A percentile compares a stretch with the other conserved stretches of the same genome.
Evolutionary conservation across 2,888 invertebrate species (phyloP).

Genomic region (Cantharis lateralis): DNA sequence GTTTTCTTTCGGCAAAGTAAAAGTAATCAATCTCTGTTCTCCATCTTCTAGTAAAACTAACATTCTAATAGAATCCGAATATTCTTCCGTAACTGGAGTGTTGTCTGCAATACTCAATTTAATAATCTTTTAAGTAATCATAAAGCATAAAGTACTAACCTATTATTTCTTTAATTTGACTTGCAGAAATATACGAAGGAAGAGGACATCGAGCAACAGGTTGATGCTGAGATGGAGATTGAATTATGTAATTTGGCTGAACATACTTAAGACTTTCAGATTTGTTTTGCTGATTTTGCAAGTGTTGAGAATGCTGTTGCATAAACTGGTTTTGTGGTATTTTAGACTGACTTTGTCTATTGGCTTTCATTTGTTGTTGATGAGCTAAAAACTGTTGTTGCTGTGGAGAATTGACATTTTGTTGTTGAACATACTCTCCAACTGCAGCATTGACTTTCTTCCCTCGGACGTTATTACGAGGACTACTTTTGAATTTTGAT

Average conservation of each 20-base stretch:
- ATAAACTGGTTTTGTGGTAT: constrained; percentile 53
- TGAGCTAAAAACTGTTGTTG: background rate
- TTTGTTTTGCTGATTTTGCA: constrained; percentile 38
- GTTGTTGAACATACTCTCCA: background rate
- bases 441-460: background rate
- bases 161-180: constrained; percentile 51
- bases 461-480: background rate
- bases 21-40: constrained; percentile 81
- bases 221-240: constrained; percentile 34
- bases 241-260: constrained; percentile 38
- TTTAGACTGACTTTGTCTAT: constrained; percentile 30
- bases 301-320: constrained; percentile 62
- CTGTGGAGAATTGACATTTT: background rate
- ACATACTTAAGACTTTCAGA: constrained; percentile 40
- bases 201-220: constrained; percentile 41
- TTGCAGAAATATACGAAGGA: constrained; percentile 48
- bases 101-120: constrained; percentile 34
- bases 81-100: constrained; percentile 59
- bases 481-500: background rate
- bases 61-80: constrained; percentile 76
- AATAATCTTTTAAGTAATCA: background rate
- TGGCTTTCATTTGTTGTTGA: constrained; percentile 42
- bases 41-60: constrained; percentile 76
- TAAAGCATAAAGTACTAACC: constrained; percentile 37
- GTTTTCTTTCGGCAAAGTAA: constrained; percentile 79